Evolutionary conservation across 2,888 invertebrate species (phyloP).

Genomic region (Acanthococcus lagerstroemiae): DNA sequence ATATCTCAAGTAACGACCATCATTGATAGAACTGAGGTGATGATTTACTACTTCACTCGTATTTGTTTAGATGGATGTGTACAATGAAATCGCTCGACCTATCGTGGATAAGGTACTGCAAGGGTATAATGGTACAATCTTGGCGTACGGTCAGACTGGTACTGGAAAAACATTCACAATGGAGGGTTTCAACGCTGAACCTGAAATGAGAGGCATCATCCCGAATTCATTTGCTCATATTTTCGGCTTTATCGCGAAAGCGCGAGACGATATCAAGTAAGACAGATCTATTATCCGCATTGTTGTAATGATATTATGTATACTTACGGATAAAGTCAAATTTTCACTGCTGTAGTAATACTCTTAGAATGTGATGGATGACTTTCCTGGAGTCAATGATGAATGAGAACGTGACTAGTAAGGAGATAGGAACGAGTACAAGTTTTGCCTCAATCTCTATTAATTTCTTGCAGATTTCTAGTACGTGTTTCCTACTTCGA

Average conservation of each 20-base stretch:
- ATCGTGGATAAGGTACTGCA: constrained; percentile 93
- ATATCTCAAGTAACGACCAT: too few relatives aligned
- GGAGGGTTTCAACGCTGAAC: constrained; percentile 80
- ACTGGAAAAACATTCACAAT: constrained; percentile 99
- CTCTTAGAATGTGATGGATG: too few relatives aligned
- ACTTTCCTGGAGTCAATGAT: too few relatives aligned
- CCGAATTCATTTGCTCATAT: constrained; percentile 99
- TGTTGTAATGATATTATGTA: neutral
- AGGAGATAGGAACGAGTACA: too few relatives aligned
- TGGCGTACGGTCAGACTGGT: constrained; percentile 86
- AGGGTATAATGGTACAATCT: constrained; percentile 91
- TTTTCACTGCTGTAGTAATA: too few relatives aligned
- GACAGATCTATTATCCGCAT: constrained; percentile 37
- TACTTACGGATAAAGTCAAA: too few relatives aligned
- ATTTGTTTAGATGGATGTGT: constrained; percentile 81
- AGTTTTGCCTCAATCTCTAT: neutral
- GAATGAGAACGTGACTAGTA: too few relatives aligned
- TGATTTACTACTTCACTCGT: too few relatives aligned
- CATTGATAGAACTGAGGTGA: too few relatives aligned
- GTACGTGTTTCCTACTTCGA: constrained; percentile 96
- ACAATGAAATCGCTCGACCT: constrained; percentile 89
- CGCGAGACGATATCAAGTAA: constrained; percentile 79
- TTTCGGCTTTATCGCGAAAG: constrained; percentile 93
- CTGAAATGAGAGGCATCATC: constrained; percentile 89
- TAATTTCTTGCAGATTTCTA: constrained; percentile 56